phyloP scores from a whole-genome alignment of 2,113 vertebrate species.

The Cisticola juncidis region DNA sequence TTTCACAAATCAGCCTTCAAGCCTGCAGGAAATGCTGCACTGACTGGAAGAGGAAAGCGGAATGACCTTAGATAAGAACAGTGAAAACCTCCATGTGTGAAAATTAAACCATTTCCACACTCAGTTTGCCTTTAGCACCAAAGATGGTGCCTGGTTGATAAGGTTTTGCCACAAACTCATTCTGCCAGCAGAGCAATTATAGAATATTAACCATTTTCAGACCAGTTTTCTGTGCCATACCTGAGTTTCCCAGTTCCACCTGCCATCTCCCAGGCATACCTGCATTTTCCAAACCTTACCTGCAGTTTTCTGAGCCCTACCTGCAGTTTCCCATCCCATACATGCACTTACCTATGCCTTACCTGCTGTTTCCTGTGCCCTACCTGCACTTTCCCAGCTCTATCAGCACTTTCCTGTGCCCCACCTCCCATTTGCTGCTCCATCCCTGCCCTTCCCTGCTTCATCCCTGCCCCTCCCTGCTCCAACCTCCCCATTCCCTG shows the following conservation, averaged over 20 bases:
- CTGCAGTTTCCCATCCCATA: background rate
- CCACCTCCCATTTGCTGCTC: background rate
- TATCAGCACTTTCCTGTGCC: background rate
- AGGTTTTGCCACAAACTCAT: background rate
- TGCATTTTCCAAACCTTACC: rapidly evolving
- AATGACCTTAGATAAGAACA: background rate
- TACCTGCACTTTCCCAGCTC: too few relatives aligned
- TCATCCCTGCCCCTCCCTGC: too few relatives aligned
- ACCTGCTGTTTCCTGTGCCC: background rate
- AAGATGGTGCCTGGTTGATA: background rate
- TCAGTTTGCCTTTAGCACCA: background rate
- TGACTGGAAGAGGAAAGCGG: background rate
- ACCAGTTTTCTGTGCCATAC: background rate
- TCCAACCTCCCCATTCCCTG: rapidly evolving
- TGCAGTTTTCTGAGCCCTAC: background rate
- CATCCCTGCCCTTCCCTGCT: background rate
- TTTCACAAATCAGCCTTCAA: background rate
- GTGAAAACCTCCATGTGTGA: background rate
- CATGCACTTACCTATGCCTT: background rate
- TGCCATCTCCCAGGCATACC: background rate
- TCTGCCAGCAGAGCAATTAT: background rate
- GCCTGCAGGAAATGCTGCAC: background rate
- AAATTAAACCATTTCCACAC: background rate
- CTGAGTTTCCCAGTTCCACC: background rate
- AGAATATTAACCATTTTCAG: rapidly evolving